These are phyloP conservation scores for Stenodera caucasica DNA, from an alignment of 2,888 invertebrate species.

Conservation along the genomic window DNA sequence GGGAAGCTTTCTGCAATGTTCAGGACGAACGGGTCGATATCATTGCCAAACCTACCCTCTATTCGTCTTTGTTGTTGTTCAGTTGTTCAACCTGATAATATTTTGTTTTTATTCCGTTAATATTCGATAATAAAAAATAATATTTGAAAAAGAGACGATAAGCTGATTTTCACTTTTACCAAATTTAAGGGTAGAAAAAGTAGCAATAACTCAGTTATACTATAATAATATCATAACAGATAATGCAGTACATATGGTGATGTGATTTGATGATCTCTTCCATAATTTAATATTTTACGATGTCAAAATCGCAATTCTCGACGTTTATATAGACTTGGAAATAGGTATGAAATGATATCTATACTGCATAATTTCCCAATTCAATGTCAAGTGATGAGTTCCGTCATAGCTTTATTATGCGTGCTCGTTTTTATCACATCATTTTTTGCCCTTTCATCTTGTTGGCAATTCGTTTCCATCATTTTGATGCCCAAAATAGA, in stretches of 20 bases:
- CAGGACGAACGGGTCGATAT: constrained; percentile 35
- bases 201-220: neutral
- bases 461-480: constrained; percentile 29
- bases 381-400: constrained; percentile 36
- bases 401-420: constrained; percentile 39
- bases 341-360: constrained; percentile 31
- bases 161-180: too few species aligned
- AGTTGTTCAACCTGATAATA: constrained; percentile 28
- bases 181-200: too few species aligned
- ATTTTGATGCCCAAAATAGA: too few species aligned
- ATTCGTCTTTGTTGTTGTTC: constrained; percentile 42
- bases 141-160: too few species aligned
- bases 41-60: constrained; percentile 42
- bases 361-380: constrained; percentile 36
- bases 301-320: constrained; percentile 28
- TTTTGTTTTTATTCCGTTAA: constrained; percentile 14
- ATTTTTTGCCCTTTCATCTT: constrained; percentile 31
- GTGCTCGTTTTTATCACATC: constrained; percentile 36
- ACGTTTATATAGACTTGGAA: constrained; percentile 32
- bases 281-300: constrained; percentile 34
- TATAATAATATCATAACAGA: constrained; percentile 15
- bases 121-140: too few species aligned
- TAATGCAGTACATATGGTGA: constrained; percentile 31
- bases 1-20: constrained; percentile 25
- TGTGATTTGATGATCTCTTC: constrained; percentile 27